Evolutionary conservation across 1,140 invertebrate genomes (phyloP).

Genomic region (Steinernema feltiae): DNA sequence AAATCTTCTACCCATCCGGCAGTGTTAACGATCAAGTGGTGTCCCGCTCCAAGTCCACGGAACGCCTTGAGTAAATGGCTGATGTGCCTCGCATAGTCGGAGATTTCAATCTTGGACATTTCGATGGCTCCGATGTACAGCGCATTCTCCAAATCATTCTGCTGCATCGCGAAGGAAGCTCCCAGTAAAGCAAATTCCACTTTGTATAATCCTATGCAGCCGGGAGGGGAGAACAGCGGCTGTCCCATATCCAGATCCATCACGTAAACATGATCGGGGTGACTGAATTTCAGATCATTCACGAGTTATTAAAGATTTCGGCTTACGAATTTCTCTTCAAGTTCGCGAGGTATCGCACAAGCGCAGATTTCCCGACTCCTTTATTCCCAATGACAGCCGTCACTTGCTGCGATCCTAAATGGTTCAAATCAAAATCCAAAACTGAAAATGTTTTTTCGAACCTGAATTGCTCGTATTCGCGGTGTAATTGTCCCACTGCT

Average conservation of each 20-base stretch:
- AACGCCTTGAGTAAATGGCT: not conserved
- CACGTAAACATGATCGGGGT: not conserved
- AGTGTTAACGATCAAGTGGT: not conserved
- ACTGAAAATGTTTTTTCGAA: too few species aligned
- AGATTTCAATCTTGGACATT: not conserved
- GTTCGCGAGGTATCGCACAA: not conserved
- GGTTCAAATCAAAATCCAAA: too few species aligned
- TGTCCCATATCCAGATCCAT: not conserved
- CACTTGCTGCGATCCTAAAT: not conserved
- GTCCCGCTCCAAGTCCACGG: not conserved
- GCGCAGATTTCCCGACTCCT: not conserved
- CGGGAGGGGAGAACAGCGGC: not conserved
- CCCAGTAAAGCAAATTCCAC: not conserved
- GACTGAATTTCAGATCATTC: not conserved
- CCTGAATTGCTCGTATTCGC: too few species aligned
- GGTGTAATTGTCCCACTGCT: not conserved
- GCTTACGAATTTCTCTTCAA: not conserved
- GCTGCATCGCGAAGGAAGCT: not conserved
- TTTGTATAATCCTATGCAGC: not conserved
- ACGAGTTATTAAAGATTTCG: not conserved
- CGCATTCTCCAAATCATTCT: not conserved
- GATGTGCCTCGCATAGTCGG: not conserved
- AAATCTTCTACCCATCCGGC: not conserved
- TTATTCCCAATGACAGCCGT: not conserved
- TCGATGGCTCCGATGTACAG: not conserved